Evolutionary conservation across 2,113 vertebrate species (phyloP).

Genomic region (Antechinus stuartii): DNA sequence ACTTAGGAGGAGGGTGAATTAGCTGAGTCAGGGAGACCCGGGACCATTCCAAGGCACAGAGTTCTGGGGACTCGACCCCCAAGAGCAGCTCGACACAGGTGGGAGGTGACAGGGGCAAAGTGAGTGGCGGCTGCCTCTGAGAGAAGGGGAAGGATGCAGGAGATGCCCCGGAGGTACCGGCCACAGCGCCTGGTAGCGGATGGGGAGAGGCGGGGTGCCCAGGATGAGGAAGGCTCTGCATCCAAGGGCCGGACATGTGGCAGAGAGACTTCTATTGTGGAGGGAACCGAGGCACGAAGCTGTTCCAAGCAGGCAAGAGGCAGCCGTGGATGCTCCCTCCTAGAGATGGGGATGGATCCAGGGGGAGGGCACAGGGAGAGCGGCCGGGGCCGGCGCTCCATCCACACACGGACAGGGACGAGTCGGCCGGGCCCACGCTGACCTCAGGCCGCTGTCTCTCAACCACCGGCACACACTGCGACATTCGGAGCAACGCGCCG

Average conservation of each 20-base stretch:
- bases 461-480: background rate
- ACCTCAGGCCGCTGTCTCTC: background rate
- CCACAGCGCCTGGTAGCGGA: too few species aligned
- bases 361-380: background rate
- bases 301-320: background rate
- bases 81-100: background rate
- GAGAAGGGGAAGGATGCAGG: background rate
- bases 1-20: too few species aligned
- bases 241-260: too few species aligned
- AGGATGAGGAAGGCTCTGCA: background rate
- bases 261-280: background rate
- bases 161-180: background rate
- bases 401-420: background rate
- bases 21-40: too few species aligned
- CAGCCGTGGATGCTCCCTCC: too few species aligned
- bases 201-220: too few species aligned
- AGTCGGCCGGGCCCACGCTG: too few species aligned
- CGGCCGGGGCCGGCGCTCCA: background rate
- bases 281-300: background rate
- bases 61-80: too few species aligned
- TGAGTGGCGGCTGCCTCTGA: too few species aligned
- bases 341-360: background rate
- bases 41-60: too few species aligned
- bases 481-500: background rate
- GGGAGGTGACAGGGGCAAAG: too few species aligned